A percentile compares a stretch with the other conserved stretches of the same genome.
Conservation (phyloP, 2,888 invertebrate species). For the Cephonodes hylas region DNA sequence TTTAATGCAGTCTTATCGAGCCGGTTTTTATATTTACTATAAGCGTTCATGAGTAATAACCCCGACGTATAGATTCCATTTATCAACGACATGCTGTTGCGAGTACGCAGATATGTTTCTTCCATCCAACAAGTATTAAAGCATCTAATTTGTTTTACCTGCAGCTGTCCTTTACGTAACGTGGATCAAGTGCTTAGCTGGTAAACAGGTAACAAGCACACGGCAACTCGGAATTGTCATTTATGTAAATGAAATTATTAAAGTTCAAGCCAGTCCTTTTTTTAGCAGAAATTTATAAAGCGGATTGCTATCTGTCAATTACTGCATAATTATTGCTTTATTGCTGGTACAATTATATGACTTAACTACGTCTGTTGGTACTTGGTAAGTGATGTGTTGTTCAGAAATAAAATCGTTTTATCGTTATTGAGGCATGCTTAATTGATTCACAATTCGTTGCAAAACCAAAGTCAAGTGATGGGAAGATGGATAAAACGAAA, state of each 20-base stretch:
- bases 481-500: no score
- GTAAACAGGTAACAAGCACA: not conserved
- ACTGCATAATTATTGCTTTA: no score
- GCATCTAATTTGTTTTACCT: not conserved
- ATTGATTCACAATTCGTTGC: no score
- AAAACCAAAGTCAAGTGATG: no score
- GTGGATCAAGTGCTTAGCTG: not conserved
- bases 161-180: not conserved
- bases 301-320: not conserved
- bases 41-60: not conserved
- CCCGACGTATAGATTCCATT: not conserved
- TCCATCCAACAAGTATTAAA: not conserved
- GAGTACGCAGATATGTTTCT: not conserved
- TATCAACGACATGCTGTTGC: not conserved
- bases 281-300: not conserved
- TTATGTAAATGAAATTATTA: not conserved
- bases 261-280: not conserved
- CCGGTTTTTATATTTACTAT: not conserved
- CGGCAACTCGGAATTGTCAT: not conserved
- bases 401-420: no score
- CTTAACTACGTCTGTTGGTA: no score
- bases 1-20: not conserved
- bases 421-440: no score
- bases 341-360: no score
- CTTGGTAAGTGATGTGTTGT: no score